Evolutionary conservation across 2,797 vertebrate genomes (phyloP).

Genomic region (Salmo trutta): DNA sequence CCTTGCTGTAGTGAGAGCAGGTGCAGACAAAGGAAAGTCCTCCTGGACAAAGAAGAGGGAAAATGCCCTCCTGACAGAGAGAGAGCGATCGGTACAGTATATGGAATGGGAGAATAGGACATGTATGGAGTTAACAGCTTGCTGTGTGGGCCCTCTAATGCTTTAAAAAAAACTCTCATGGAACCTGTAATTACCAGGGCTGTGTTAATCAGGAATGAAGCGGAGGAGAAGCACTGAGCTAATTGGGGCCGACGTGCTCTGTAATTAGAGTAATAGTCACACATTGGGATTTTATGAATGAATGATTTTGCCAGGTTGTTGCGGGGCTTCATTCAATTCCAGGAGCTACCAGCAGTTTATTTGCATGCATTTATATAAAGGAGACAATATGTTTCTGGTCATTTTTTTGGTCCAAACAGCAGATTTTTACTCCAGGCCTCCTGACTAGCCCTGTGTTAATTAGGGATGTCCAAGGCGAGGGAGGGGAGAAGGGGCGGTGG

Average conservation of each 20-base stretch:
- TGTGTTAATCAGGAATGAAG: constrained; percentile 84
- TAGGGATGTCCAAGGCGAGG: constrained; percentile 68
- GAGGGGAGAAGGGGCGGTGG: constrained; percentile 33
- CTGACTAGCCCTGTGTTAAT: constrained; percentile 76
- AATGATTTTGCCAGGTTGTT: constrained; percentile 86
- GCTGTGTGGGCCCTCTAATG: constrained; percentile 66
- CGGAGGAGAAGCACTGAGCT: constrained; percentile 76
- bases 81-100: constrained; percentile 1
- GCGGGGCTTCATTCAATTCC: constrained; percentile 76
- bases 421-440: constrained; percentile 80
- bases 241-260: constrained; percentile 81
- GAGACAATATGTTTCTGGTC: constrained; percentile 76
- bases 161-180: constrained; percentile 47
- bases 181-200: constrained; percentile 81
- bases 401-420: constrained; percentile 77
- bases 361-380: constrained; percentile 71
- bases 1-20: constrained; percentile 50
- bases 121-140: constrained; percentile 70
- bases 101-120: constrained; percentile 35
- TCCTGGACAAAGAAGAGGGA: constrained; percentile 32
- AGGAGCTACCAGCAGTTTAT: constrained; percentile 71
- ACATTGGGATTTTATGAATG: constrained; percentile 89
- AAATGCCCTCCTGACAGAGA: constrained; percentile 10
- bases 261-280: constrained; percentile 89
- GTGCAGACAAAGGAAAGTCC: constrained; percentile 51